Base-by-base conservation (phyloP, 2,797 vertebrate genomes). In the Enteromius anoplus region DNA sequence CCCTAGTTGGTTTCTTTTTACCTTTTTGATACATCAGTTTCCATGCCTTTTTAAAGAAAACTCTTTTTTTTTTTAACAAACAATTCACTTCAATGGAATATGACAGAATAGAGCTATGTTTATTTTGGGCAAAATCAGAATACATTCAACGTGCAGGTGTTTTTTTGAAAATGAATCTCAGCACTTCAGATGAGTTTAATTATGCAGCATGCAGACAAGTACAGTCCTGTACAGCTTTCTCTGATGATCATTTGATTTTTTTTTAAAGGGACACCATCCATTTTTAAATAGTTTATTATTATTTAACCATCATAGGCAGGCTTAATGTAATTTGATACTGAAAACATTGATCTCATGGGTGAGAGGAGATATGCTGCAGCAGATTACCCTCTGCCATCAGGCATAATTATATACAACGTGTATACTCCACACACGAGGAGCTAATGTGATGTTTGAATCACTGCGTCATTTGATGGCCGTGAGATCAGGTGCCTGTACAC, bases 321-420 rank as follows among this genome's bases (percentile, higher is more conserved):
- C 40, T 58, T 34, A 15, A 47, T 71, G 53, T 47, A 71, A n/a
- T 47, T 47, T 62, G 23, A 80, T 80, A 80, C 53, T 4, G 53
- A 47, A 80, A 80, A 80, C 53, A 72, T 71, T 60, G 68, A 80
- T 80, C 51, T 80, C 51, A 71, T 47, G 68, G 51, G 37, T 80
- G 53, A 80, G 34, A 80, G 40, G 66, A 69, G 45, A 68, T 29
- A 21, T 53, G 49, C 65, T 58, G 17, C 21, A 80, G n/a, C 65
- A 55, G 23, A 32, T 71, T 80, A 45, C 42, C 11, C 78, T 80
- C 68, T 47, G 34, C 53, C 68, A 80, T 71, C 68, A 72, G 26
- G 53, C 19, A 58, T 71, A 47, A 62, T 71, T 42, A 70, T 42
- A 70, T 58, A 60, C 37, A 70, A 29, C 2, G 34, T 68, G 47